Evolutionary conservation across 2,888 invertebrate species (phyloP).

Genomic region (Deladenus siricidicola): DNA sequence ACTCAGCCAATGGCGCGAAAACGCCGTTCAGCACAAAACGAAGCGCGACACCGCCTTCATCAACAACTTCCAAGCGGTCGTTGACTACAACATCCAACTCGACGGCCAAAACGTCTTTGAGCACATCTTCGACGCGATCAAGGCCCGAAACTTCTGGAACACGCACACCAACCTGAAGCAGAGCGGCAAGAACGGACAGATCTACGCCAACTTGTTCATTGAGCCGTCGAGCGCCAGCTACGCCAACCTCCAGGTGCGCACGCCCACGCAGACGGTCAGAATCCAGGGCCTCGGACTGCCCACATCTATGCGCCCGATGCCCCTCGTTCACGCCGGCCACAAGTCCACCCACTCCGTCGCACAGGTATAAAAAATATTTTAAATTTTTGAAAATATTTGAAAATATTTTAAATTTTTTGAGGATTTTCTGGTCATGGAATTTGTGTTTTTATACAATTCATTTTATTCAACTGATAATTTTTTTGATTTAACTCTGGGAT

Average conservation of each 20-base stretch:
- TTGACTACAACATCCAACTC: conserved; percentile 25
- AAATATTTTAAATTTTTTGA: no score
- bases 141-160: conserved; percentile 35
- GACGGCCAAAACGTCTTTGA: conserved; percentile 22
- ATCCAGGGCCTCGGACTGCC: conserved; percentile 17
- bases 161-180: conserved; percentile 12
- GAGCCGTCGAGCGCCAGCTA: conserved; percentile 40
- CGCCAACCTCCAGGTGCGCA: conserved; percentile 42
- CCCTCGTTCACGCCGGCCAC: conserved; percentile 5
- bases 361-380: conserved; percentile 7
- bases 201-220: conserved; percentile 34
- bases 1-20: neutral
- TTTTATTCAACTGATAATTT: no score
- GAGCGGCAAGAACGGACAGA: neutral
- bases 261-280: conserved; percentile 31
- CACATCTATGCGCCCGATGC: conserved; percentile 11
- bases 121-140: conserved; percentile 33
- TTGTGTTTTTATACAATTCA: no score
- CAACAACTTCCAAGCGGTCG: conserved; percentile 43
- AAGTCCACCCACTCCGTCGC: conserved; percentile 17
- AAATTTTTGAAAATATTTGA: no score
- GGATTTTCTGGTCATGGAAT: no score
- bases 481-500: no score
- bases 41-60: conserved; percentile 35
- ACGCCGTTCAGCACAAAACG: neutral